These are phyloP conservation scores for Drosophila obscura DNA, from an alignment of 1,140 invertebrate species.

Conservation along the genomic window DNA sequence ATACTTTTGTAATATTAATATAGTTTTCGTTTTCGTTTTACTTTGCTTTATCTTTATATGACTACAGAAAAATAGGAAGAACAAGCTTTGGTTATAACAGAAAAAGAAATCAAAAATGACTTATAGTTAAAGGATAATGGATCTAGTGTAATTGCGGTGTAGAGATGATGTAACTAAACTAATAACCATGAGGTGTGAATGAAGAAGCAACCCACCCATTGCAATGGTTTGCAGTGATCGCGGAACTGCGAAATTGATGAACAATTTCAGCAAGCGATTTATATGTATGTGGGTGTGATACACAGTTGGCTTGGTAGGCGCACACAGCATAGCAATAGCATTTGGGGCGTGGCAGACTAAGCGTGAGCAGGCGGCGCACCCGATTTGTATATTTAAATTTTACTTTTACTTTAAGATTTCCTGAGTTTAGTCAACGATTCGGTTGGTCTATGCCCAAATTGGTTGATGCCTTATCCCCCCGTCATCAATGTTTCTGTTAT, in stretches of 20 bases:
- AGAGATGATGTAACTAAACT: slow-evolving; percentile 26
- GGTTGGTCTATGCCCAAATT: slow-evolving; percentile 38
- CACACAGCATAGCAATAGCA: slow-evolving; percentile 39
- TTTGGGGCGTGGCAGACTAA: slow-evolving; percentile 45
- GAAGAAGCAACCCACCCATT: slow-evolving; percentile 5
- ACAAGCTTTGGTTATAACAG: slow-evolving; percentile 78
- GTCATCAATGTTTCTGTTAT: slow-evolving; percentile 7
- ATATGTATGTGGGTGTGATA: slow-evolving; percentile 12
- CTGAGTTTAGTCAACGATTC: slow-evolving; percentile 64
- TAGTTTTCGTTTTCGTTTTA: slow-evolving; percentile 40
- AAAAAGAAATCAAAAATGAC: slow-evolving; percentile 37
- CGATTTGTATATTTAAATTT: slow-evolving; percentile 36
- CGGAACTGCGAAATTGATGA: slow-evolving; percentile 7
- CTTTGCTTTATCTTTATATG: slow-evolving; percentile 43
- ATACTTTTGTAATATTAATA: slow-evolving; percentile 17
- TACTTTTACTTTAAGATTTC: slow-evolving; percentile 65
- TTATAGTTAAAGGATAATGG: slow-evolving; percentile 2
- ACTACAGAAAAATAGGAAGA: slow-evolving; percentile 76
- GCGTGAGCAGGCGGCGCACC: slow-evolving; percentile 60
- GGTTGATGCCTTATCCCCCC: slow-evolving; percentile 5
- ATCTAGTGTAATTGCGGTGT: slow-evolving; percentile 5
- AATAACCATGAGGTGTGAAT: slow-evolving; percentile 18
- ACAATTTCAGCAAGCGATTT: slow-evolving; percentile 16
- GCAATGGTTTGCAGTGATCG: slow-evolving; percentile 13
- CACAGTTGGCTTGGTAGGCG: slow-evolving; percentile 43